Conservation (phyloP, 1,140 invertebrate species). For the Pseudobourletiella spinata region DNA sequence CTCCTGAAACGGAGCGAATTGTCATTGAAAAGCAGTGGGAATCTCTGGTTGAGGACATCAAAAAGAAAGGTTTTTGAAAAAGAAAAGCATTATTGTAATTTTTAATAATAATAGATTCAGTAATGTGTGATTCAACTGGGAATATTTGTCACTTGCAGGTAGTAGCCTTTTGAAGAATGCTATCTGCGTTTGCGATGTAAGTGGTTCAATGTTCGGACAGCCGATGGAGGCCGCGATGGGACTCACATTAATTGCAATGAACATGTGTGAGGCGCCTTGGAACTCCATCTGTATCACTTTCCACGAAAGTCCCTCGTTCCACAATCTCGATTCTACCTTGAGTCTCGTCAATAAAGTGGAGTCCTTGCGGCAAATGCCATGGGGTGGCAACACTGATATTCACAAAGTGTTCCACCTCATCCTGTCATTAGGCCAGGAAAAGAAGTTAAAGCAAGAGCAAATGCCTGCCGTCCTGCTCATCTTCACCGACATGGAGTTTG, state of each 20-base stretch:
- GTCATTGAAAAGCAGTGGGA: constrained; percentile 30
- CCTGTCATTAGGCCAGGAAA: constrained; percentile 13
- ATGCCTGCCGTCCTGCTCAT: constrained; percentile 30
- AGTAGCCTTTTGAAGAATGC: constrained; percentile 16
- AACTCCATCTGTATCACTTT: constrained; percentile 27
- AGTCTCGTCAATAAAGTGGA: constrained; percentile 17
- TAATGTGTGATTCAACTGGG: no score
- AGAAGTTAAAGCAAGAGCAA: constrained; percentile 18
- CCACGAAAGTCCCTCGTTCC: constrained; percentile 8
- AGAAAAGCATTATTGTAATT: neutral
- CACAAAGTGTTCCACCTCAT: constrained; percentile 28
- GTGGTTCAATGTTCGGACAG: constrained; percentile 23
- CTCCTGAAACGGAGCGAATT: neutral
- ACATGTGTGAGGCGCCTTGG: constrained; percentile 18
- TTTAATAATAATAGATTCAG: neutral
- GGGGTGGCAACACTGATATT: constrained; percentile 28
- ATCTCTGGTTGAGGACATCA: constrained; percentile 23
- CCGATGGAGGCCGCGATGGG: constrained; percentile 30
- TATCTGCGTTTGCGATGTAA: constrained; percentile 27
- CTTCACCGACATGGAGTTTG: constrained; percentile 35
- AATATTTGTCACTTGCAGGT: constrained; percentile 6
- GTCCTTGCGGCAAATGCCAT: constrained; percentile 17
- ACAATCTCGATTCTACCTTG: constrained; percentile 2
- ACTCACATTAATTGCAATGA: constrained; percentile 25
- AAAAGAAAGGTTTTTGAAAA: constrained; percentile 9